Evolutionary conservation across 2,797 vertebrate genomes (phyloP), one percentile per base, ranked within the genome.

Genomic region (Takifugu rubripes): DNA sequence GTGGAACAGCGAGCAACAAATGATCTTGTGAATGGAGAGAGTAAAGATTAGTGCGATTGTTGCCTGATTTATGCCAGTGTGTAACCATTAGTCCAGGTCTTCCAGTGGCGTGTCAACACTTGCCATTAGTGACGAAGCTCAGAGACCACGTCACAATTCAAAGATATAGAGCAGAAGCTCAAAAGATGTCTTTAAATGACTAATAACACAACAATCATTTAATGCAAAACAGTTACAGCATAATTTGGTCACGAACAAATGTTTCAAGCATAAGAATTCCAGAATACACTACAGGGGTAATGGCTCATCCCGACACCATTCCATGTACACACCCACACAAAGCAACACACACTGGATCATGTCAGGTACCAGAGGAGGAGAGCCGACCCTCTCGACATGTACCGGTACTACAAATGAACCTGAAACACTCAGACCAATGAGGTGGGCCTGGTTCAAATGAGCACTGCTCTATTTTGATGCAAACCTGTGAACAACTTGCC

Each of bases 401-500:
- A 21, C 21, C 21, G 21, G 21, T 21, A 21, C 21, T 21, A 21
- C 21, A 21, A 21, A 21, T 21, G 21, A 21, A 21, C 21, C 21
- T 21, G 21, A 21, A 21, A 21, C 21, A 21, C 21, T 21, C 21
- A 21, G 21, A 21, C 1, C 21, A 21, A 21, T 21, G 21, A 21
- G 21, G 21, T 21, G 7, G 27, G 27, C 4, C 27, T 7, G 27
- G 2, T 40, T 40, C 36, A 10, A 40, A 43, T 47, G 49, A 75
- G 74, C 52, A 51, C 61, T 33, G 63, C 65, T 64, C 54, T 62
- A 7, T 16, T 75, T 82, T 69, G 60, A 57, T 64, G 62, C 64
- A 70, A 84, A 74, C 63, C 67, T 74, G 81, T 81, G 77, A 72
- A 66, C 33, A 59, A 43, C 65, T 70, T 69, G 51, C 70, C 64